These are phyloP conservation scores for Tiliacea citrago DNA, from an alignment of 2,888 invertebrate genomes.

Conservation along the genomic window DNA sequence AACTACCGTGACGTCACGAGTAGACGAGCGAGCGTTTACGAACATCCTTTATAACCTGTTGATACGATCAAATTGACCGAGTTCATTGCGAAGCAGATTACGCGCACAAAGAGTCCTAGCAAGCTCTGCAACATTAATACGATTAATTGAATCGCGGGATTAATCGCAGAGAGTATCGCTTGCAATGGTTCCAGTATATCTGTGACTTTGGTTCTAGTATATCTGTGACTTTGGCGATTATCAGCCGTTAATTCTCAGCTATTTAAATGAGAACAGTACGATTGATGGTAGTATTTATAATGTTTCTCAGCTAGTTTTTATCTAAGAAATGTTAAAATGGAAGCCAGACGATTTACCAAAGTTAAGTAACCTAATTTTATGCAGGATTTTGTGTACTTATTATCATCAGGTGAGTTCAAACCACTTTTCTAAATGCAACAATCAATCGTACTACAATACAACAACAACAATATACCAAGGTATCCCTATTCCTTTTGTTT, in stretches of 20 bases:
- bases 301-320: background rate
- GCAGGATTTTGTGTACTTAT: background rate
- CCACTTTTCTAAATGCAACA: background rate
- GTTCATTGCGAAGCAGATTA: slow-evolving; percentile 61
- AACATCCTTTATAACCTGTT: slow-evolving; percentile 65
- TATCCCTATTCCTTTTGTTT: background rate
- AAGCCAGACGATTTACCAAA: background rate
- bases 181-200: slow-evolving; percentile 30
- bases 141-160: slow-evolving; percentile 58
- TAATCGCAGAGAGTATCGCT: slow-evolving; percentile 41
- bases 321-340: background rate
- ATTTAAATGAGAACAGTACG: slow-evolving; percentile 24
- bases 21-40: slow-evolving; percentile 21
- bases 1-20: slow-evolving; percentile 29
- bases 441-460: background rate
- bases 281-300: slow-evolving; percentile 31
- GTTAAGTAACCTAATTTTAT: background rate
- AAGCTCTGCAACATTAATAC: slow-evolving; percentile 52
- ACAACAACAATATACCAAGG: too few species aligned
- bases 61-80: slow-evolving; percentile 64
- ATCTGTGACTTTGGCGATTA: slow-evolving; percentile 25
- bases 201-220: slow-evolving; percentile 28
- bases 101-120: slow-evolving; percentile 50
- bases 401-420: background rate
- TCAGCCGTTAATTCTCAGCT: slow-evolving; percentile 20